Conservation (phyloP, 1,140 invertebrate species). For the Pantala flavescens region DNA sequence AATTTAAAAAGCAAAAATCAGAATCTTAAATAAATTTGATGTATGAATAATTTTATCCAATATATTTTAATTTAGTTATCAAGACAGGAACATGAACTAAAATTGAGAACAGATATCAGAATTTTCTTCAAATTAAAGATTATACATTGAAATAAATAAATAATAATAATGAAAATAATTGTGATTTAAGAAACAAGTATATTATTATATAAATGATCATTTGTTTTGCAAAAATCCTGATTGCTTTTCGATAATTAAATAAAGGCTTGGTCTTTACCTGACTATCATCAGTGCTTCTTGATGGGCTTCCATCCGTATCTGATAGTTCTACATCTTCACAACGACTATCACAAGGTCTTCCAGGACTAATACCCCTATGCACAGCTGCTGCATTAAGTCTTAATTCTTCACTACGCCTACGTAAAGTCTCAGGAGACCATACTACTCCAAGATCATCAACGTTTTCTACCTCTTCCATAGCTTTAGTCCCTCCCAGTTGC, state of each 20-base stretch:
- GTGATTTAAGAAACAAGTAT: neutral
- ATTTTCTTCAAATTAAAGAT: neutral
- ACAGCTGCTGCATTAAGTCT: slow-evolving; percentile 32
- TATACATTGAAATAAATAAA: neutral
- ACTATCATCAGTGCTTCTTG: slow-evolving; percentile 37
- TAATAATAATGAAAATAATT: neutral
- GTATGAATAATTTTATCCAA: neutral
- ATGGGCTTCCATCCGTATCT: slow-evolving; percentile 41
- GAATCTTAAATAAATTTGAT: neutral
- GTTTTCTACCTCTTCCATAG: slow-evolving; percentile 33
- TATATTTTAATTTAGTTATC: neutral
- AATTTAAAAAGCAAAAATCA: neutral
- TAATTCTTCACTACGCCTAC: slow-evolving; percentile 53
- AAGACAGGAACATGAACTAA: neutral
- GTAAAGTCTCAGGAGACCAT: slow-evolving; percentile 56
- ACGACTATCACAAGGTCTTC: slow-evolving; percentile 31
- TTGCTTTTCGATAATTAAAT: too few species aligned
- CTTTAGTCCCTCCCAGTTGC: slow-evolving; percentile 35
- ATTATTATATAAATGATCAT: too few species aligned
- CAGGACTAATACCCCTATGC: slow-evolving; percentile 34
- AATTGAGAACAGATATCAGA: neutral
- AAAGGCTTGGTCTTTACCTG: slow-evolving; percentile 41
- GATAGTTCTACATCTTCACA: slow-evolving; percentile 37
- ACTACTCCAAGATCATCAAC: slow-evolving; percentile 30
- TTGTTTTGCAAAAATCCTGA: too few species aligned